These are phyloP conservation scores for Orientallactaga bullata DNA, from an alignment of 2,113 vertebrate genomes.

Conservation along the genomic window DNA sequence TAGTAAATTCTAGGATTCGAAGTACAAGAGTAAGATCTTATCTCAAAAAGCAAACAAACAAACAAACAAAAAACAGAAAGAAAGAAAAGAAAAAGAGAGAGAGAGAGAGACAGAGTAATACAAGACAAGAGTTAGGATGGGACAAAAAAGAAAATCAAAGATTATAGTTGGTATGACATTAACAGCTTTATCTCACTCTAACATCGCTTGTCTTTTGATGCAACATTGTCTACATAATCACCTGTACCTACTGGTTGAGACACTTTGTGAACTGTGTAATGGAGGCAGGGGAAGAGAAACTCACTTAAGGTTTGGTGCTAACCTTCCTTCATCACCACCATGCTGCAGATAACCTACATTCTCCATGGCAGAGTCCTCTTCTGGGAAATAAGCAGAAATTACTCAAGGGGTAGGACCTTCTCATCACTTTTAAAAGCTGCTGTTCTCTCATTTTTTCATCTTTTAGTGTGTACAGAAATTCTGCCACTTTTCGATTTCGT, in stretches of 20 bases:
- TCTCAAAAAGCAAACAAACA: too few relatives aligned
- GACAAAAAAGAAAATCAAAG: too few relatives aligned
- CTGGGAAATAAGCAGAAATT: neutral
- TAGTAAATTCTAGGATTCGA: too few relatives aligned
- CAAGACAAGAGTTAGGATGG: too few relatives aligned
- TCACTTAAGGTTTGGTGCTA: neutral
- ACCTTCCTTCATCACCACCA: neutral
- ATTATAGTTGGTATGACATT: neutral
- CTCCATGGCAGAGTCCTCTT: too few relatives aligned
- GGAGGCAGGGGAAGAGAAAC: neutral
- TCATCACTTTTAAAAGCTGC: neutral
- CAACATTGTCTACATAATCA: neutral
- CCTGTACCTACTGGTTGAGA: neutral
- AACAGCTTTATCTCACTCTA: neutral
- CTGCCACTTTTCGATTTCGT: conserved; percentile 11
- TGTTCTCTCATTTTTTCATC: neutral
- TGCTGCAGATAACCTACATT: neutral
- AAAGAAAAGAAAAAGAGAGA: too few relatives aligned
- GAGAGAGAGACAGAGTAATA: too few relatives aligned
- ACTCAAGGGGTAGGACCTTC: neutral
- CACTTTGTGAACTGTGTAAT: neutral
- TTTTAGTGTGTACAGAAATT: conserved; percentile 9
- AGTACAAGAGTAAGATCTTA: too few relatives aligned
- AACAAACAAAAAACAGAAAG: too few relatives aligned
- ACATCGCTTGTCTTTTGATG: neutral